These are phyloP conservation scores for Trochalopteron elliotii DNA, from an alignment of 2,113 vertebrate genomes.

Conservation along the genomic window DNA sequence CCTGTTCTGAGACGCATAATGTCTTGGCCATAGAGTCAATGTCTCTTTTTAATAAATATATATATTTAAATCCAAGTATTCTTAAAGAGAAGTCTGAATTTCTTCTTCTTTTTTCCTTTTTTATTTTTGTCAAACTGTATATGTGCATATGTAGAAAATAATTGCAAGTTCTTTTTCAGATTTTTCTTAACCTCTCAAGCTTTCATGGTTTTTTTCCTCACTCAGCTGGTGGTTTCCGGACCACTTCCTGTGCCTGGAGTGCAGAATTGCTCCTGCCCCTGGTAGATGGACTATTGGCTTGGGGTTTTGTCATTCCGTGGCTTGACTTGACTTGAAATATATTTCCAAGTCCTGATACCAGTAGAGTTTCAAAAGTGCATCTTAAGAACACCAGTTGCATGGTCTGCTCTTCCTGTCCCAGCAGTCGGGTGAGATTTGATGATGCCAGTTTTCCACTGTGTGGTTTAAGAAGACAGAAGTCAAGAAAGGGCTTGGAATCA, in stretches of 20 bases:
- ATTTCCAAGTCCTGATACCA: neutral
- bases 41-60: slow-evolving; percentile 66
- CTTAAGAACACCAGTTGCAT: neutral
- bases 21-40: slow-evolving; percentile 56
- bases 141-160: neutral
- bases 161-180: neutral
- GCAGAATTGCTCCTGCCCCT: neutral
- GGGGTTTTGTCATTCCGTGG: neutral
- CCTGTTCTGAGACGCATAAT: slow-evolving; percentile 57
- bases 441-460: neutral
- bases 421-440: neutral
- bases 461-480: neutral
- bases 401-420: neutral
- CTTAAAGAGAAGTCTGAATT: slow-evolving; percentile 53
- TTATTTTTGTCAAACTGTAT: neutral
- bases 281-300: neutral
- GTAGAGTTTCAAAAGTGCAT: neutral
- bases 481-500: neutral
- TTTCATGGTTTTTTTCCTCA: neutral
- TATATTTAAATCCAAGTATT: slow-evolving; percentile 65
- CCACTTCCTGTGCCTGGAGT: neutral
- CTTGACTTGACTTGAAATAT: neutral
- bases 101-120: neutral
- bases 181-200: neutral
- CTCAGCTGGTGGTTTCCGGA: neutral